Base-by-base conservation (phyloP, 2,797 vertebrate species). In the Clarias fuscus region DNA sequence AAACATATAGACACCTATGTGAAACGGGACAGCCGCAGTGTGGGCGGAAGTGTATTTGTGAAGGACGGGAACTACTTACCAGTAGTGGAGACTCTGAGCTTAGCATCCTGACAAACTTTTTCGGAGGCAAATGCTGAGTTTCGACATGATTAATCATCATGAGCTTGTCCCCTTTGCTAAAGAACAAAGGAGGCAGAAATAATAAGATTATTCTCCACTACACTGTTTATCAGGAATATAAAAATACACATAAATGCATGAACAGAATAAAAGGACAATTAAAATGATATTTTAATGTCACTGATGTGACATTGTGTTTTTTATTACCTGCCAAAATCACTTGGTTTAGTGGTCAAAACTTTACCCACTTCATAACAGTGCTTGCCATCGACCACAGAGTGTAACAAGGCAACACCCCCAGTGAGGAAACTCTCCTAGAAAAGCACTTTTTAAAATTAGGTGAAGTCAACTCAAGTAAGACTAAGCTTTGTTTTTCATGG, bases 361-460 rank as follows among this genome's bases (percentile, higher is more conserved):
- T 92, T 90, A 20, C 89, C 91, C 40, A 96, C 94, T 82, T 94
- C 85, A 82, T 96, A 96, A 18, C 90, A 88, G 24, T 96, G 95
- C 76, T 93, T 95, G 24, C 94, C 95, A 0, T 95, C 92, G 0
- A 81, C 22, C 67, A 92, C 8, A 24, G 89, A 86, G 82, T 96
- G 95, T 37, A 53, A 1, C 43, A 96, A 90, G 15, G 92, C 33
- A 43, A 95, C 89, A 0, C 94, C 91, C 30, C 95, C 95, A 0
- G 78, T 89, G 0, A 93, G 83, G 27, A 24, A 7, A 37, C 43
- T 86, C 10, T 86, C 89, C 95, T 96, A 61, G 0, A 86, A 82
- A 72, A 88, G 3, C 4, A 77, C n/a, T 3, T 65, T 20, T 82
- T 62, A 0, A 27, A 53, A 64, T 48, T 30, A 67, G n/a, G 1